Percentiles rank a stretch among this genome's conserved stretches.
Evolutionary conservation across 2,113 vertebrate species (phyloP).

Genomic region (Tinamus guttatus): DNA sequence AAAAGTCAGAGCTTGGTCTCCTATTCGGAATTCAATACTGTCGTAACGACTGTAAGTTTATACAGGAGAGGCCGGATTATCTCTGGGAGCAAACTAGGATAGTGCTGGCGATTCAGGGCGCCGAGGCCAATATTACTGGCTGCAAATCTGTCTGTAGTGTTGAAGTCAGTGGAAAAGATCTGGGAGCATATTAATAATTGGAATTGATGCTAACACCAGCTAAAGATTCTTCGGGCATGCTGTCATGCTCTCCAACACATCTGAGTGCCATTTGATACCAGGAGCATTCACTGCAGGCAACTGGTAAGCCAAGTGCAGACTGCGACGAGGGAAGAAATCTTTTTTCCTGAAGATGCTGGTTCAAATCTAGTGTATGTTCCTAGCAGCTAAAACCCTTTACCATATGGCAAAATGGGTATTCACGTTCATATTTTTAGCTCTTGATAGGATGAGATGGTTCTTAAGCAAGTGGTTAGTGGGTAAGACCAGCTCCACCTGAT

Average conservation of each 20-base stretch:
- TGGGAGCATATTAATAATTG: neutral
- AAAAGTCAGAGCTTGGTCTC: neutral
- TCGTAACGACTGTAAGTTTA: neutral
- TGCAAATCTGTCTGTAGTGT: rapidly evolving
- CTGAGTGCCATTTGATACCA: neutral
- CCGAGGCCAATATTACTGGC: neutral
- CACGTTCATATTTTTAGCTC: neutral
- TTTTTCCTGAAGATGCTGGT: neutral
- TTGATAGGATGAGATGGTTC: neutral
- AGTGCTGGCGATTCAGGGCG: neutral
- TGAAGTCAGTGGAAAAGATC: neutral
- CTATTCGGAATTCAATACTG: neutral
- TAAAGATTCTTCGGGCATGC: neutral
- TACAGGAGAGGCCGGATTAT: neutral
- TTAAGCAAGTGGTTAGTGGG: neutral
- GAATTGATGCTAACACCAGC: neutral
- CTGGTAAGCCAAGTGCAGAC: neutral
- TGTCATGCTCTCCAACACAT: neutral
- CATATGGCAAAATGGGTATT: conserved; percentile 11
- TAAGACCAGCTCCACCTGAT: neutral
- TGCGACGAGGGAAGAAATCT: neutral
- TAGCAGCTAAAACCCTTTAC: neutral
- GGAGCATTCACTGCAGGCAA: neutral
- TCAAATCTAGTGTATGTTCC: neutral
- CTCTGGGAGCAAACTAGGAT: neutral